phyloP scores from a whole-genome alignment of 2,113 vertebrate genomes.

The Phylloscopus trochiloides region DNA sequence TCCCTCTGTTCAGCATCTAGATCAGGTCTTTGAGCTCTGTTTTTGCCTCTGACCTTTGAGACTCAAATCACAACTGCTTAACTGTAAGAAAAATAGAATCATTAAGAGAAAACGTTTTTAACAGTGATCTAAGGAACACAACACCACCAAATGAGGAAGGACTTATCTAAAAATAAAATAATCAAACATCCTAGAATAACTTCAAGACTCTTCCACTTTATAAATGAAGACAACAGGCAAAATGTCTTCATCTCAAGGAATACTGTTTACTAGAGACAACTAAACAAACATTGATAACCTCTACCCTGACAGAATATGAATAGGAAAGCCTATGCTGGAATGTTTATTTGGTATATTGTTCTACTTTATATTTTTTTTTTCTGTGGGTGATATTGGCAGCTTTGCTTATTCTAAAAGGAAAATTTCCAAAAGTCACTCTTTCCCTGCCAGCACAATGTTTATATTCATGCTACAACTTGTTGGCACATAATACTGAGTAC shows the following conservation, averaged over 20 bases:
- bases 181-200: background rate
- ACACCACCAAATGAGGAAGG: background rate
- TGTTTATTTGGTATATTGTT: background rate
- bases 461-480: background rate
- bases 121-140: slow-evolving; percentile 5
- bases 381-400: background rate
- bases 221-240: background rate
- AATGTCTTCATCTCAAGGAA: background rate
- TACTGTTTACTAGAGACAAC: background rate
- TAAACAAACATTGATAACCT: background rate
- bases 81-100: background rate
- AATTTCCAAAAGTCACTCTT: background rate
- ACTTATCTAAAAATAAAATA: slow-evolving; percentile 31
- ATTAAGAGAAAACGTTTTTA: slow-evolving; percentile 10
- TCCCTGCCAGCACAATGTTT: background rate
- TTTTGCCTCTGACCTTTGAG: background rate
- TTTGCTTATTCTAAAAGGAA: background rate
- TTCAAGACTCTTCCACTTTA: background rate
- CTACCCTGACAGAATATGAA: background rate
- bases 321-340: background rate
- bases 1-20: background rate
- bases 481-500: background rate
- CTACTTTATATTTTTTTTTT: background rate
- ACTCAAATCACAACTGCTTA: background rate
- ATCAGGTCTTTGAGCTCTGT: background rate